These are phyloP conservation scores for Thamnaconus septentrionalis DNA, from an alignment of 2,113 vertebrate genomes.

Conservation along the genomic window DNA sequence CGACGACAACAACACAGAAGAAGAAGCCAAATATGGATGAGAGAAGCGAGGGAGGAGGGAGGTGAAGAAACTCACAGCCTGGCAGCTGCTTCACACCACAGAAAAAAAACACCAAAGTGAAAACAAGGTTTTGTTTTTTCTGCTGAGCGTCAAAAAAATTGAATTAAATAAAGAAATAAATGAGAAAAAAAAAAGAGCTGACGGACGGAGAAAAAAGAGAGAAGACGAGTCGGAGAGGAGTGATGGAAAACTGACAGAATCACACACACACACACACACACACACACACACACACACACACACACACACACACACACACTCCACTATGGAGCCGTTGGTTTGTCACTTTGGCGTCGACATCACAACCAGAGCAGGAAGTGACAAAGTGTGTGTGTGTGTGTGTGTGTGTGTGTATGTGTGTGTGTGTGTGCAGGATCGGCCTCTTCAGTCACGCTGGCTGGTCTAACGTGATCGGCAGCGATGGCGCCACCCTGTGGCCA, in stretches of 20 bases:
- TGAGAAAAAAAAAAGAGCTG: neutral
- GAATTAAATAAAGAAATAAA: no score
- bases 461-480: no score
- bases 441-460: neutral
- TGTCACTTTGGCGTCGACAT: neutral
- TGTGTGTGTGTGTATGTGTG: neutral
- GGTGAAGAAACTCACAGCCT: conserved; percentile 1
- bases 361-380: neutral
- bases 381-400: neutral
- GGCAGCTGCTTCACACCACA: conserved; percentile 18
- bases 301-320: no score
- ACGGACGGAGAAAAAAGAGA: neutral
- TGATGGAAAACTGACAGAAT: neutral
- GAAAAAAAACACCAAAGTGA: conserved; percentile 17
- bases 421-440: neutral
- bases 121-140: conserved; percentile 32
- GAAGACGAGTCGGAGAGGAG: neutral
- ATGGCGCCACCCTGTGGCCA: no score
- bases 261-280: no score
- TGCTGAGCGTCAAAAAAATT: conserved; percentile 6
- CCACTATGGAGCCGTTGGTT: neutral
- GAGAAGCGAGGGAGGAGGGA: conserved; percentile 19
- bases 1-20: neutral
- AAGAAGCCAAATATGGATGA: conserved; percentile 4
- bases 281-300: no score